These are phyloP conservation scores for Lasius fuliginosus DNA, from an alignment of 2,888 invertebrate genomes.

Conservation along the genomic window DNA sequence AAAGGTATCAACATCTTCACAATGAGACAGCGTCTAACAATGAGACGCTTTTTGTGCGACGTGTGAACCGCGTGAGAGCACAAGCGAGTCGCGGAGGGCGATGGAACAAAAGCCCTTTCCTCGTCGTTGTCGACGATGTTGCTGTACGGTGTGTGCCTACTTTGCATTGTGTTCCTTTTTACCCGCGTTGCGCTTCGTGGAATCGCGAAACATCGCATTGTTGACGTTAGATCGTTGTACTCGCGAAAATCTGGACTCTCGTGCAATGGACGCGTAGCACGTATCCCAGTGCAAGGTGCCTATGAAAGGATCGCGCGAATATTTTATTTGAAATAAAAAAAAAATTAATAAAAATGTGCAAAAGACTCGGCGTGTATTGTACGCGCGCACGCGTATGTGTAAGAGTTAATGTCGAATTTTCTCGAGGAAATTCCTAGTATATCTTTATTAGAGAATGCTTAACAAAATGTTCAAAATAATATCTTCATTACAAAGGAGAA, in stretches of 20 bases:
- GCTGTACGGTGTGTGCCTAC: constrained; percentile 58
- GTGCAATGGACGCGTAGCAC: constrained; percentile 2
- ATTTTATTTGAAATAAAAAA: constrained; percentile 17
- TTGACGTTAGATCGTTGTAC: constrained; percentile 67
- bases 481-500: neutral
- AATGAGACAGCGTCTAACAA: constrained; percentile 36
- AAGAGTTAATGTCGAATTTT: constrained; percentile 20
- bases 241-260: constrained; percentile 42
- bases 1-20: constrained; percentile 41
- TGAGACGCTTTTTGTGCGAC: constrained; percentile 61
- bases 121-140: constrained; percentile 66
- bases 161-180: constrained; percentile 73
- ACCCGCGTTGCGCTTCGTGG: constrained; percentile 63
- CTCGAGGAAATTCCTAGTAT: neutral
- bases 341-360: neutral
- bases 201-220: constrained; percentile 69
- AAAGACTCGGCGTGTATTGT: neutral
- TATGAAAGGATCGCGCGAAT: neutral
- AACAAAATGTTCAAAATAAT: neutral
- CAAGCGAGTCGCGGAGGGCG: constrained; percentile 54
- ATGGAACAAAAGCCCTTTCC: constrained; percentile 78
- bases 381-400: neutral
- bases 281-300: neutral
- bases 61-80: constrained; percentile 65
- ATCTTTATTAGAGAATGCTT: neutral